Percentiles rank a stretch among this genome's conserved stretches.
These are phyloP conservation scores for Acanthococcus lagerstroemiae DNA, from an alignment of 2,888 invertebrate genomes.

Conservation along the genomic window DNA sequence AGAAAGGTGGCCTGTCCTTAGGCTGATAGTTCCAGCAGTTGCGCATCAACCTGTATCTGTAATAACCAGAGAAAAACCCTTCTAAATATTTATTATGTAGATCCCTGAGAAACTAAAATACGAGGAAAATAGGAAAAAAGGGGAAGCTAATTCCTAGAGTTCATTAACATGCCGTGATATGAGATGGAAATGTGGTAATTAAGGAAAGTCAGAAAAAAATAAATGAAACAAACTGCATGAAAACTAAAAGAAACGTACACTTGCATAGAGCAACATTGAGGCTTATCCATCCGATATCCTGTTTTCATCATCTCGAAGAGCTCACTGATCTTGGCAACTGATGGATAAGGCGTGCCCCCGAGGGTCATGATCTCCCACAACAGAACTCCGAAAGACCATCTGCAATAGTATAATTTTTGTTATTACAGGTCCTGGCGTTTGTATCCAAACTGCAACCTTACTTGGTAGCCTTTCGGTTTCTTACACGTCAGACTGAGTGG, in stretches of 20 bases:
- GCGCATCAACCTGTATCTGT: constrained; percentile 84
- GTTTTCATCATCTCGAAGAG: constrained; percentile 81
- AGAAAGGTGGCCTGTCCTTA: constrained; percentile 76
- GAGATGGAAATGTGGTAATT: not conserved
- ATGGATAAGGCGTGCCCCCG: constrained; percentile 94
- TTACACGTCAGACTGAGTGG: constrained; percentile 81
- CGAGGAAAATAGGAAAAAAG: too few species aligned
- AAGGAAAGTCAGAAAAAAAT: not conserved
- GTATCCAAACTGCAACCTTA: too few species aligned
- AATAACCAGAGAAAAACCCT: constrained; percentile 30
- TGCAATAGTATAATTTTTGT: constrained; percentile 41
- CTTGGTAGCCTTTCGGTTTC: too few species aligned
- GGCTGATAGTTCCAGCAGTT: constrained; percentile 95
- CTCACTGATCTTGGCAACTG: constrained; percentile 84
- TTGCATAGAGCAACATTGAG: constrained; percentile 85
- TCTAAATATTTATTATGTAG: too few species aligned
- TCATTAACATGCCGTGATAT: too few species aligned
- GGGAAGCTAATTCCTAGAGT: too few species aligned
- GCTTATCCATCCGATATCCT: constrained; percentile 91
- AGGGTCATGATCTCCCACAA: constrained; percentile 99
- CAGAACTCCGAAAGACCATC: constrained; percentile 93
- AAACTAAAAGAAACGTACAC: constrained; percentile 52
- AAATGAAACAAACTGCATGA: not conserved
- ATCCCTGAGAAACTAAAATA: too few species aligned
- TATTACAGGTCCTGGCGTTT: too few species aligned